phyloP scores from a whole-genome alignment of 2,888 invertebrate species.

The Drosophila austrosaltans region DNA sequence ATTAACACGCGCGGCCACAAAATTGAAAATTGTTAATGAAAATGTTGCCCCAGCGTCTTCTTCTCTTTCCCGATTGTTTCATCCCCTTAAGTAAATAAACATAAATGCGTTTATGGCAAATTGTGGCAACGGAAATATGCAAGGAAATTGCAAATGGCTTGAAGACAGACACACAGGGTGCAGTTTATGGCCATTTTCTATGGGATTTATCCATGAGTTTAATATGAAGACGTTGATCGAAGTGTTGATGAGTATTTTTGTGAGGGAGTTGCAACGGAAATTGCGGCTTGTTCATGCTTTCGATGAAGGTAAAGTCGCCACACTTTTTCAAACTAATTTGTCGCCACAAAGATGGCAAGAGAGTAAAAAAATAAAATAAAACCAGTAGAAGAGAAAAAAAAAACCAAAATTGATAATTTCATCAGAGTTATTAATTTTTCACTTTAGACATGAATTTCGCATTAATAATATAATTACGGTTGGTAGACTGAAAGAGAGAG shows the following conservation, averaged over 20 bases:
- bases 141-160: conserved; percentile 81
- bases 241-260: conserved; percentile 1
- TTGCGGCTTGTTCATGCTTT: conserved; percentile 15
- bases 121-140: conserved; percentile 80
- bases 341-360: background rate
- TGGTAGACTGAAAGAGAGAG: conserved; percentile 18
- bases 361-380: conserved; percentile 16
- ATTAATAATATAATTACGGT: conserved; percentile 77
- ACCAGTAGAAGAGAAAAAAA: conserved; percentile 7
- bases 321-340: background rate
- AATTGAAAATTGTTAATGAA: conserved; percentile 62
- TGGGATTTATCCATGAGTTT: conserved; percentile 5
- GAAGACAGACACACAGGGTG: conserved; percentile 45
- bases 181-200: conserved; percentile 6
- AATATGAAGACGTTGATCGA: conserved; percentile 1
- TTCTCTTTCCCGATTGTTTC: background rate
- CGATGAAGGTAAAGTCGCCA: background rate
- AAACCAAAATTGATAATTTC: conserved; percentile 35
- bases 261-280: conserved; percentile 21
- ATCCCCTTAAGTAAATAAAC: conserved; percentile 59
- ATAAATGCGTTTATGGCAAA: conserved; percentile 45
- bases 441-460: conserved; percentile 67
- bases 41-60: conserved; percentile 28
- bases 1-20: conserved; percentile 70
- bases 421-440: conserved; percentile 59